Percentiles rank a stretch among this genome's conserved stretches.
Conservation (phyloP, 2,113 vertebrate species). For the Hippopotamus amphibius region DNA sequence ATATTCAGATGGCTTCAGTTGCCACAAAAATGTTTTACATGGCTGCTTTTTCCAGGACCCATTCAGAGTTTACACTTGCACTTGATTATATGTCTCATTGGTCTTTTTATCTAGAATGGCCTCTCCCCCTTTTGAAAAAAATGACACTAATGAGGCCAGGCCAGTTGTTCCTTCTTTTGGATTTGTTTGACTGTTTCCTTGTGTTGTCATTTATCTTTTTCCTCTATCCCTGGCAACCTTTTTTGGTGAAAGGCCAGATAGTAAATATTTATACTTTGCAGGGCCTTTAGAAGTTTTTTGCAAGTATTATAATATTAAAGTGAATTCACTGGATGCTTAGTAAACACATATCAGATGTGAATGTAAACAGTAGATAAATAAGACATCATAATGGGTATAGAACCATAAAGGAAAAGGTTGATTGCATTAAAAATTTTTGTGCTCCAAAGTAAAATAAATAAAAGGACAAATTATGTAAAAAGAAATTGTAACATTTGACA, state of each 20-base stretch:
- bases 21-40: background rate
- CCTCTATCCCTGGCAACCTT: background rate
- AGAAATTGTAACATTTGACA: conserved; percentile 11
- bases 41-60: background rate
- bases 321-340: conserved; percentile 36
- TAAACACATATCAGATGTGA: background rate
- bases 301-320: background rate
- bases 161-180: background rate
- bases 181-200: conserved; percentile 20
- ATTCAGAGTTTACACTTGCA: background rate
- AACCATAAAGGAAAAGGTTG: background rate
- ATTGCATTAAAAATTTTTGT: background rate
- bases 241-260: background rate
- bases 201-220: background rate
- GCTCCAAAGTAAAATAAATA: conserved; percentile 14
- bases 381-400: conserved; percentile 3
- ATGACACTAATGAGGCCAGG: background rate
- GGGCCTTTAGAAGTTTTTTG: background rate
- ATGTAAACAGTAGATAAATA: background rate
- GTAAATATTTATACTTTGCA: background rate
- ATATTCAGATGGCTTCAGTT: background rate
- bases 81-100: background rate
- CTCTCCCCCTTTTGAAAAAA: background rate
- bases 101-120: background rate
- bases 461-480: background rate